Evolutionary conservation across 1,140 invertebrate genomes (phyloP).

Genomic region (Eciton burchellii): DNA sequence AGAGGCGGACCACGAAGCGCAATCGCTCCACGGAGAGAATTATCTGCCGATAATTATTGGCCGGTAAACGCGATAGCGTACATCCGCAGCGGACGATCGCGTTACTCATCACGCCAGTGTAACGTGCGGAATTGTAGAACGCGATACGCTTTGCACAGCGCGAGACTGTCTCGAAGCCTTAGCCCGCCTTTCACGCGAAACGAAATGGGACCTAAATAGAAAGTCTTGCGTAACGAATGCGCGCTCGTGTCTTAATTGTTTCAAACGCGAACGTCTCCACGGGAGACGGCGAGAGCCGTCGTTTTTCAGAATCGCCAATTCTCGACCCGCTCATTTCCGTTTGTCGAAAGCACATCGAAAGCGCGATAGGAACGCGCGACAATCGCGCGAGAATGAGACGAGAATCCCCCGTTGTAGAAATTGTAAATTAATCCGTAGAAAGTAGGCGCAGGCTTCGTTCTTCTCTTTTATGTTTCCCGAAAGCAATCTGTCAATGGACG

Average conservation of each 20-base stretch:
- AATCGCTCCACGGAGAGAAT: constrained; percentile 12
- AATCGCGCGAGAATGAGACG: background rate
- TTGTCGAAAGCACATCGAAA: constrained; percentile 4
- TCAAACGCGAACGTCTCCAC: constrained; percentile 10
- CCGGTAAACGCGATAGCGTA: constrained; percentile 12
- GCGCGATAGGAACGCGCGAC: too few relatives aligned
- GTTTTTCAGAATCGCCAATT: constrained; percentile 41
- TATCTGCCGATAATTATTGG: constrained; percentile 49
- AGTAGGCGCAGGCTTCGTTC: too few relatives aligned
- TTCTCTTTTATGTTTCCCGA: too few relatives aligned
- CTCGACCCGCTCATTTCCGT: constrained; percentile 9
- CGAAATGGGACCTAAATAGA: constrained; percentile 41
- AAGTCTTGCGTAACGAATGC: constrained; percentile 56
- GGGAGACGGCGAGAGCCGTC: background rate
- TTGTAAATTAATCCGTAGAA: too few relatives aligned
- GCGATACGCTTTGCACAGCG: constrained; percentile 8
- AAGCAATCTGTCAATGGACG: too few relatives aligned
- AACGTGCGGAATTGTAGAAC: constrained; percentile 22
- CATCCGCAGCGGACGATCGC: background rate
- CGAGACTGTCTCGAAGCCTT: constrained; percentile 6
- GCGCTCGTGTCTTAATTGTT: constrained; percentile 29
- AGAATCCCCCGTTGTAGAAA: too few relatives aligned
- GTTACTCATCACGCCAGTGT: constrained; percentile 17
- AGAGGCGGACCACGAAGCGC: constrained; percentile 54
- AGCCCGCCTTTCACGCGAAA: constrained; percentile 42